Percentiles rank a stretch among this genome's conserved stretches.
Conservation (phyloP, 1,140 invertebrate species). For the Calosoma granatense region DNA sequence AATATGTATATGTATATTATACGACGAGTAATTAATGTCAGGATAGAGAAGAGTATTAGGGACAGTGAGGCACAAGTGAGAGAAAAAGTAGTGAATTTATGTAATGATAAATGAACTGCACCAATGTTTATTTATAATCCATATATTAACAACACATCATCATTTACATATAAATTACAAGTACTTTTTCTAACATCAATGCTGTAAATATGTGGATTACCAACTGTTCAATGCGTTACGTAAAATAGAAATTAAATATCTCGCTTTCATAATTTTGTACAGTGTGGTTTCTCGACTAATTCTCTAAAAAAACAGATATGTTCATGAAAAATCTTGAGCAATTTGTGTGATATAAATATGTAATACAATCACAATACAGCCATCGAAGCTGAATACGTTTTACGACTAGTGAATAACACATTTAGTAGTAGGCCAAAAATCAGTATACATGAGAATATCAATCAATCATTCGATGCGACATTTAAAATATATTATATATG, state of each 20-base stretch:
- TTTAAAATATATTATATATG: no score
- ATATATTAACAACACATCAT: constrained; percentile 31
- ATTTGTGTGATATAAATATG: constrained; percentile 10
- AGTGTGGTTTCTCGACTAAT: constrained; percentile 11
- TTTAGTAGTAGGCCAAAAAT: not conserved
- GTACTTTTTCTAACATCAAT: constrained; percentile 15
- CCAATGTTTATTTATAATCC: constrained; percentile 28
- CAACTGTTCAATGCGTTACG: constrained; percentile 11
- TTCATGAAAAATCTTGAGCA: constrained; percentile 13
- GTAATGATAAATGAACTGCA: no score
- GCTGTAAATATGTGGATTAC: constrained; percentile 30
- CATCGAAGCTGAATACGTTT: not conserved
- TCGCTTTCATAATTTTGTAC: constrained; percentile 13
- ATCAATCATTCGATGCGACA: no score
- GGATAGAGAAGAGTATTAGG: no score
- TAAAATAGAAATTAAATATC: constrained; percentile 13
- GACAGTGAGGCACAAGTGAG: no score
- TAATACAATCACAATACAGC: constrained; percentile 7
- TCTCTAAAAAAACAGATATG: constrained; percentile 11
- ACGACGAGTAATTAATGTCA: no score
- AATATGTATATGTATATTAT: no score
- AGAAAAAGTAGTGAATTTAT: no score
- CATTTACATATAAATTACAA: constrained; percentile 20
- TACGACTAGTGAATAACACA: constrained; percentile 1
- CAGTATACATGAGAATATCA: no score